Evolutionary conservation across 2,888 invertebrate species (phyloP).

Genomic region (Chrysina gloriosa): DNA sequence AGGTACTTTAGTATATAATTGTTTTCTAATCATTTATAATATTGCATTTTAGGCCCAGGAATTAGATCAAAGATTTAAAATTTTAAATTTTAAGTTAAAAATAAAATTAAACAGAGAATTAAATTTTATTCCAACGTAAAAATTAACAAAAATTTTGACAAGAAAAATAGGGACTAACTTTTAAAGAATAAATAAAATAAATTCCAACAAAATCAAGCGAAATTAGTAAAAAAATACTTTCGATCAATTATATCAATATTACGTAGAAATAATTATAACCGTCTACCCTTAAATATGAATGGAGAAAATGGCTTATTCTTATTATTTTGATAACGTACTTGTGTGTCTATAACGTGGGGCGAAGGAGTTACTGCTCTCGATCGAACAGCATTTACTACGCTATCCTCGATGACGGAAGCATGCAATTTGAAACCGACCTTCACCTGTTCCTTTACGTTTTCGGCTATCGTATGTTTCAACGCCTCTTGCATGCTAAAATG

Average conservation of each 20-base stretch:
- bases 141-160: constrained; percentile 32
- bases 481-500: constrained; percentile 63
- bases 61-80: neutral
- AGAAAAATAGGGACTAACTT: constrained; percentile 3
- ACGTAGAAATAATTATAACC: constrained; percentile 2
- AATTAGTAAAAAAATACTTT: neutral
- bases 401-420: constrained; percentile 70
- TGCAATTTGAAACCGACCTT: constrained; percentile 70
- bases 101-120: constrained; percentile 13
- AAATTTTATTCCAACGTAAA: constrained; percentile 32
- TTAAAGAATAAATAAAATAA: constrained; percentile 10
- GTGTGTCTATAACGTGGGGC: constrained; percentile 70
- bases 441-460: constrained; percentile 64
- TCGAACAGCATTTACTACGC: constrained; percentile 71
- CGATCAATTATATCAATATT: neutral
- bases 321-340: constrained; percentile 57
- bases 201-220: neutral
- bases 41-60: no score
- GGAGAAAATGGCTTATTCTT: constrained; percentile 9
- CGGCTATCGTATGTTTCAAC: constrained; percentile 60
- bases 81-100: constrained; percentile 10
- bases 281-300: no score
- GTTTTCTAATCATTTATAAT: no score
- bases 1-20: no score
- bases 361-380: constrained; percentile 83